Evolutionary conservation across 2,888 invertebrate species (phyloP), one percentile per base, ranked within the genome.

Genomic region (Aleiodes alternator): DNA sequence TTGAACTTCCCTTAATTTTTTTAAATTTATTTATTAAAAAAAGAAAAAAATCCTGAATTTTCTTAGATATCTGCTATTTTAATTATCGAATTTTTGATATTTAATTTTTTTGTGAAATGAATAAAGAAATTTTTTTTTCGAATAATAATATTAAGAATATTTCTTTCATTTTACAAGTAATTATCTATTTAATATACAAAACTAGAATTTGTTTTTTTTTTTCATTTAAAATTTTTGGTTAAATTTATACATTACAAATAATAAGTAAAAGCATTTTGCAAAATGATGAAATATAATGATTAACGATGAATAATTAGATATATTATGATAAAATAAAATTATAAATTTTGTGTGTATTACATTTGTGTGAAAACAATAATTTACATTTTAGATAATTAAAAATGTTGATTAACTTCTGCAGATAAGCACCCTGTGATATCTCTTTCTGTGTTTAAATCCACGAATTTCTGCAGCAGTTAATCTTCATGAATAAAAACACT

Each of bases 151-250:
- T 12, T 59, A 43, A 43, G 8, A 11, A 43, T 34, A 43, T 23
- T 23, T 23, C 2, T 16, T 43, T 56, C 38, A 64, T 72, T 53
- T 51, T 72, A 55, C 64, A 72, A 14, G 12, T 66, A 23, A 23
- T 23, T 14, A 55, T 48, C 56, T 69, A 69, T 80, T 85, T 87
- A 88, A 87, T 88, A 87, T 88, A 88, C 87, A 88, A 89, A 89
- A 89, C 87, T 89, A 88, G 29, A 68, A 68, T 68, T 68, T 53
- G 31, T 53, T 16, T 7, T 68, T 53, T 51, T 53, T 16, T 7
- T 68, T 68, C 61, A 38, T 61, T 14, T 34, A 61, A 86, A 87
- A 84, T 86, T 87, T 85, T 87, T 87, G 84, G 87, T 89, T 87
- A 87, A 86, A 87, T 85, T 80, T 85, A 23, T 23, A 85, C 84